Percentiles rank a stretch among this genome's conserved stretches.
Conservation (phyloP, 2,888 invertebrate genomes). For the Cyclophora albipunctata region DNA sequence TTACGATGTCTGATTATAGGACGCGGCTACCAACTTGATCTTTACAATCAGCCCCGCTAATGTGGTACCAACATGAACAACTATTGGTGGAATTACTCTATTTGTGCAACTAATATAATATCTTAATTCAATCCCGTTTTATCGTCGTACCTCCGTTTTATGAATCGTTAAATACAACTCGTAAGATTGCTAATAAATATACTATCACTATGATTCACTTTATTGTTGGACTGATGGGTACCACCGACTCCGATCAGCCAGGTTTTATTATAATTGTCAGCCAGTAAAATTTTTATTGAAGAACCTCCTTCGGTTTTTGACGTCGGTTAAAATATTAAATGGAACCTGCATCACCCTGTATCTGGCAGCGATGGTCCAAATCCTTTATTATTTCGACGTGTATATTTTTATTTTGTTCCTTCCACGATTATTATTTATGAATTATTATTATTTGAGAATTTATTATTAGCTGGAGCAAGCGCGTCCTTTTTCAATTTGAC, state of each 20-base stretch:
- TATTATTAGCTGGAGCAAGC: constrained; percentile 70
- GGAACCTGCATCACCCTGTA: constrained; percentile 37
- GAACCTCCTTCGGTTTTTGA: too few relatives aligned
- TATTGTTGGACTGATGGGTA: too few relatives aligned
- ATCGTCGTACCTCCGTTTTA: too few relatives aligned
- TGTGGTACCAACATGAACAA: constrained; percentile 22
- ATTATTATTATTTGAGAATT: constrained; percentile 74
- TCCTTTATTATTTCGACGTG: constrained; percentile 74
- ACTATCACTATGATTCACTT: too few relatives aligned
- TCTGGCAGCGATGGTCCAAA: constrained; percentile 42
- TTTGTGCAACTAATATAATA: constrained; percentile 7
- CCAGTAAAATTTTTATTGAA: too few relatives aligned
- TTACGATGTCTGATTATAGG: constrained; percentile 37
- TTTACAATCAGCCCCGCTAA: constrained; percentile 15
- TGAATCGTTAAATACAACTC: too few relatives aligned
- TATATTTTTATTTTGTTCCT: constrained; percentile 71
- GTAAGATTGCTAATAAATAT: too few relatives aligned
- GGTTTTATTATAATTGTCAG: too few relatives aligned
- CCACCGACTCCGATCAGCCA: too few relatives aligned
- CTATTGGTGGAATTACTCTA: constrained; percentile 19
- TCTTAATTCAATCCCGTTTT: too few relatives aligned
- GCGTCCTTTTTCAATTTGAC: constrained; percentile 73
- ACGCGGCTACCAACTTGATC: constrained; percentile 24
- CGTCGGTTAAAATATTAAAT: too few relatives aligned
- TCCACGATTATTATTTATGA: constrained; percentile 74